A percentile compares a stretch with the other conserved stretches of the same genome.
Conservation (phyloP, 2,797 vertebrate genomes). For the Sebastes melanostomus region DNA sequence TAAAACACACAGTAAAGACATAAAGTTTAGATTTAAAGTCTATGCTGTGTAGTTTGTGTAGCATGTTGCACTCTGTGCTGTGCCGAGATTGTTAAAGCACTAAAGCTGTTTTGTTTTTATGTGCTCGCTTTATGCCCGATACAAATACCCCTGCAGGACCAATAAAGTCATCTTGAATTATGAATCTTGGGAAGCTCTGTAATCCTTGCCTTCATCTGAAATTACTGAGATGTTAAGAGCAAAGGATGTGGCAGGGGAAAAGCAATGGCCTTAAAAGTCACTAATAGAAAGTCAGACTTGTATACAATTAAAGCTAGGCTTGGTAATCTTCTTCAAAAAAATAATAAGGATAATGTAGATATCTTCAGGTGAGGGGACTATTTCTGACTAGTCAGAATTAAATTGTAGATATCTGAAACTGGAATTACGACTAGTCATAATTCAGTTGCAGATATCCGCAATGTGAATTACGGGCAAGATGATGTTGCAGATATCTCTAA, state of each 20-base stretch:
- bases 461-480: no score
- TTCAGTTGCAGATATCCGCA: no score
- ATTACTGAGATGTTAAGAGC: neutral
- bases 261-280: neutral
- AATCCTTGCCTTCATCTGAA: neutral
- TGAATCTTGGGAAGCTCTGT: slow-evolving; percentile 1
- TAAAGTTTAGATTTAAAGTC: neutral
- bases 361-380: no score
- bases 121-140: slow-evolving; percentile 5
- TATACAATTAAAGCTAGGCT: no score
- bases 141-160: neutral
- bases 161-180: slow-evolving; percentile 21
- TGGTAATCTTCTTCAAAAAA: no score
- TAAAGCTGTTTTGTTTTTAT: slow-evolving; percentile 22
- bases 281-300: neutral
- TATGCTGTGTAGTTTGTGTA: neutral
- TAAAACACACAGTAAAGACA: neutral
- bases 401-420: no score
- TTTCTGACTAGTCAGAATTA: no score
- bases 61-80: neutral
- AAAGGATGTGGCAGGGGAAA: neutral
- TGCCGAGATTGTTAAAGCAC: neutral
- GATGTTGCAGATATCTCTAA: no score
- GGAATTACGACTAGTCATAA: no score
- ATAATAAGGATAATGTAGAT: no score